These are phyloP conservation scores for Sarcoramphus papa DNA, from an alignment of 2,797 vertebrate genomes.

Conservation along the genomic window DNA sequence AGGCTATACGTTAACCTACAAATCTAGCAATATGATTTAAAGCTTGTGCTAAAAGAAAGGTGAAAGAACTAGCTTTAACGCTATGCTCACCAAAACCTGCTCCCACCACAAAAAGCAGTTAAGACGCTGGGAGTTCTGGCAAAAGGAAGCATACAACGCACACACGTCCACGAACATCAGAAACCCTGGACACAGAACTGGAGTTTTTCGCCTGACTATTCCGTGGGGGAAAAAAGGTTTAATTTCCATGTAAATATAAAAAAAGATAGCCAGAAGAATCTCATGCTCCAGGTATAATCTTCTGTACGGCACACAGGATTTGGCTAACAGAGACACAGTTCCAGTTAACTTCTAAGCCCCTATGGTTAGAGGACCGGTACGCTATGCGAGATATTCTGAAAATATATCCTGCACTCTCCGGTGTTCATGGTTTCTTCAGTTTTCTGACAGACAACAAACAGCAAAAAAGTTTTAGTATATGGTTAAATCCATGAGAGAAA, in stretches of 20 bases:
- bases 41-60: not conserved
- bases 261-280: not conserved
- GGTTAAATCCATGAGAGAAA: not conserved
- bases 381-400: not conserved
- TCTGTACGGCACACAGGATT: not conserved
- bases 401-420: not conserved
- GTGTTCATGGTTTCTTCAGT: not conserved
- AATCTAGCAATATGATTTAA: not conserved
- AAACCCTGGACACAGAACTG: not conserved
- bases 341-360: not conserved
- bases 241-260: not conserved
- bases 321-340: not conserved
- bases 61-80: not conserved
- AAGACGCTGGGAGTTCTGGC: not conserved
- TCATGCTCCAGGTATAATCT: not conserved
- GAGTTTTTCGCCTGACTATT: not conserved
- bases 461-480: not conserved
- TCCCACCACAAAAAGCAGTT: not conserved
- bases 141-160: not conserved
- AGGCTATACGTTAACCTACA: not conserved
- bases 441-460: not conserved
- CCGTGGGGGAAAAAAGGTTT: not conserved
- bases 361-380: accelerated
- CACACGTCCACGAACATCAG: accelerated
- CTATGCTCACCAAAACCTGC: not conserved